Evolutionary conservation across 2,888 invertebrate genomes (phyloP).

Genomic region (Perdita meconis): DNA sequence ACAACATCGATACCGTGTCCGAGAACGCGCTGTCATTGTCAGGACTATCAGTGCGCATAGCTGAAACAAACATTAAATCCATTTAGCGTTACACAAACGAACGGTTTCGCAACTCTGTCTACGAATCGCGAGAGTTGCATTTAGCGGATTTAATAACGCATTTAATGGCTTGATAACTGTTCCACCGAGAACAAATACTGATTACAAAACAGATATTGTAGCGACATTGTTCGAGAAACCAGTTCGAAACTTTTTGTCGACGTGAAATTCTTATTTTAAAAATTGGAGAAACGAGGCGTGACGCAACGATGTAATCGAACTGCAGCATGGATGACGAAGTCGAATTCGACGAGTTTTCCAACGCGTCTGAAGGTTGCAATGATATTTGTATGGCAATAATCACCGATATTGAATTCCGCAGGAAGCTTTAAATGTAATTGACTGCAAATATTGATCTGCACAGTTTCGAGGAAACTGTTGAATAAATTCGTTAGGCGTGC

Average conservation of each 20-base stretch:
- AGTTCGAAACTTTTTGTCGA: not conserved
- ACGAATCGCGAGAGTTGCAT: not conserved
- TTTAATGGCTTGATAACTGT: not conserved
- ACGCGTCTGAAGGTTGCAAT: not conserved
- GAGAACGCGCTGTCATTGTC: slow-evolving; percentile 99
- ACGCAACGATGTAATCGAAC: slow-evolving; percentile 2
- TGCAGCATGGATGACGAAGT: not conserved
- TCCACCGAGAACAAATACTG: not conserved
- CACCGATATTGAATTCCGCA: too few relatives aligned
- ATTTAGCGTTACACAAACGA: not conserved
- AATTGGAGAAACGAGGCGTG: not conserved
- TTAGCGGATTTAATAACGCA: too few relatives aligned
- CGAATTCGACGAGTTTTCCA: not conserved
- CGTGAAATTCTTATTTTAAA: not conserved
- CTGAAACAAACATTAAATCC: slow-evolving; percentile 72
- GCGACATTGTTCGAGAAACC: not conserved
- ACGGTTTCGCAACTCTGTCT: slow-evolving; percentile 14
- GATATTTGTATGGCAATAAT: too few relatives aligned
- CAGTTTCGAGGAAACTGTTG: too few relatives aligned
- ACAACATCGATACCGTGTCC: slow-evolving; percentile 97
- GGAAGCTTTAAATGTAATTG: too few relatives aligned
- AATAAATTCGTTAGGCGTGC: too few relatives aligned
- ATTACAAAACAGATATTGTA: not conserved
- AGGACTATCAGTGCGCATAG: slow-evolving; percentile 93
- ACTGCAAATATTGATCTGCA: too few relatives aligned